These are phyloP conservation scores for Lacerta bilineata DNA, from an alignment of 2,797 vertebrate species.

Conservation along the genomic window DNA sequence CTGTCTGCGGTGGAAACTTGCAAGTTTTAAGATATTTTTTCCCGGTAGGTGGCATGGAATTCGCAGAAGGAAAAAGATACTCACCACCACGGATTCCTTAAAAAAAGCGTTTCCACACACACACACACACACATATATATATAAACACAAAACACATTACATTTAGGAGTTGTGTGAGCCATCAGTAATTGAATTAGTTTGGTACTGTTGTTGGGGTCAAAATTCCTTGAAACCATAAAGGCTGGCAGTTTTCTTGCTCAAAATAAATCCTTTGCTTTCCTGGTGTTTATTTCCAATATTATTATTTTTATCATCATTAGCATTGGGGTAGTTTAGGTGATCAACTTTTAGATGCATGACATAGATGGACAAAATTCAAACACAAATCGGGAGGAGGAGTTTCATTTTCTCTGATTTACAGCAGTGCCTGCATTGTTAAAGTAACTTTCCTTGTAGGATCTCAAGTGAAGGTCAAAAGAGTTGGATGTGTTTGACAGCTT, in stretches of 20 bases:
- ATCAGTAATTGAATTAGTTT: constrained; percentile 67
- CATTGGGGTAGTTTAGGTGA: not conserved
- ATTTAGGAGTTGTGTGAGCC: constrained; percentile 58
- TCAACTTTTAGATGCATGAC: not conserved
- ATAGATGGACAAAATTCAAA: not conserved
- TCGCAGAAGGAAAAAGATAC: constrained; percentile 9
- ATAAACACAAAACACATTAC: no score
- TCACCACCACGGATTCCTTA: not conserved
- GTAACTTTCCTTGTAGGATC: not conserved
- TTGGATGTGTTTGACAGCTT: not conserved
- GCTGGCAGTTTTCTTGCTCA: constrained; percentile 38
- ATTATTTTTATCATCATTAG: not conserved
- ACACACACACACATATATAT: not conserved
- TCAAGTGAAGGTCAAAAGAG: not conserved
- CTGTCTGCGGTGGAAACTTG: constrained; percentile 34
- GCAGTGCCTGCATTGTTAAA: not conserved
- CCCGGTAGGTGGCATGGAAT: constrained; percentile 56
- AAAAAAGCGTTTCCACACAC: constrained; percentile 33
- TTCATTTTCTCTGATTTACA: not conserved
- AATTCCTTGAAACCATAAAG: constrained; percentile 57
- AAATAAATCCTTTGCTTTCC: not conserved
- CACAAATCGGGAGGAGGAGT: not conserved
- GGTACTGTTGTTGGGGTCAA: constrained; percentile 25
- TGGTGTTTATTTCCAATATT: not conserved
- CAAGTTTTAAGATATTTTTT: constrained; percentile 49